A percentile compares a stretch with the other conserved stretches of the same genome.
Evolutionary conservation across 53 echinoderm and acorn worm species (phyloP).

Genomic region (Luidia sarsii): DNA sequence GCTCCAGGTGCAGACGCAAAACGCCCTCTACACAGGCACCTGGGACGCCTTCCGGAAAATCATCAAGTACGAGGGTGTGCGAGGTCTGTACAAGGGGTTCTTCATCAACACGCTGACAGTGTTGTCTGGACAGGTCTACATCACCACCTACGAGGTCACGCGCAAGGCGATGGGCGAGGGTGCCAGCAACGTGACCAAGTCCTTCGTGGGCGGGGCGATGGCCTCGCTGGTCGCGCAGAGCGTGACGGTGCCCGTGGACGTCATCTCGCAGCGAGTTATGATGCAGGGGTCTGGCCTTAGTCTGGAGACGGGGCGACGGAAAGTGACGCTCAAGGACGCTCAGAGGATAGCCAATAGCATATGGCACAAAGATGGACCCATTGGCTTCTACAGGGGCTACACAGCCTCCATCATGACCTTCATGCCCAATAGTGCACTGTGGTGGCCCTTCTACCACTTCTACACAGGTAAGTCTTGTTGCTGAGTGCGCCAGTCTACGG

Average conservation of each 20-base stretch:
- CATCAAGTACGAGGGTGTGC: conserved; percentile 83
- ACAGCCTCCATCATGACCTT: conserved; percentile 89
- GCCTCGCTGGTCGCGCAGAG: conserved; percentile 94
- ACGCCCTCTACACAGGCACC: conserved; percentile 78
- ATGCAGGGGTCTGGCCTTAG: conserved; percentile 79
- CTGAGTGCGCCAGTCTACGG: neutral
- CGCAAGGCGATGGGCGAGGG: conserved; percentile 60
- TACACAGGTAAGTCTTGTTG: conserved; percentile 92
- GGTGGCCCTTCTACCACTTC: conserved; percentile 99
- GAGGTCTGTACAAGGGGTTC: conserved; percentile 95
- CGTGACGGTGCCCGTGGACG: conserved; percentile 90
- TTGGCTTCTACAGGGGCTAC: conserved; percentile 93
- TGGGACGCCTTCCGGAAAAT: conserved; percentile 96
- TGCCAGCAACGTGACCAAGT: conserved; percentile 71
- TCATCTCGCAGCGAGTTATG: conserved; percentile 89
- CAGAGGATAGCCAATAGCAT: conserved; percentile 57
- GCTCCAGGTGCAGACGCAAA: conserved; percentile 77
- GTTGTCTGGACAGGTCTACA: conserved; percentile 87
- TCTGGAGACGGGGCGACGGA: conserved; percentile 50
- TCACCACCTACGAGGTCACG: conserved; percentile 87
- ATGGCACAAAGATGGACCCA: conserved; percentile 67
- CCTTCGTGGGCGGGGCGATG: conserved; percentile 86
- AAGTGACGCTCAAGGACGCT: conserved; percentile 72
- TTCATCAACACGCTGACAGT: conserved; percentile 77
- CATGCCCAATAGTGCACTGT: conserved; percentile 95